phyloP scores from a whole-genome alignment of 2,888 invertebrate genomes.

The Polylopha cassiicola region DNA sequence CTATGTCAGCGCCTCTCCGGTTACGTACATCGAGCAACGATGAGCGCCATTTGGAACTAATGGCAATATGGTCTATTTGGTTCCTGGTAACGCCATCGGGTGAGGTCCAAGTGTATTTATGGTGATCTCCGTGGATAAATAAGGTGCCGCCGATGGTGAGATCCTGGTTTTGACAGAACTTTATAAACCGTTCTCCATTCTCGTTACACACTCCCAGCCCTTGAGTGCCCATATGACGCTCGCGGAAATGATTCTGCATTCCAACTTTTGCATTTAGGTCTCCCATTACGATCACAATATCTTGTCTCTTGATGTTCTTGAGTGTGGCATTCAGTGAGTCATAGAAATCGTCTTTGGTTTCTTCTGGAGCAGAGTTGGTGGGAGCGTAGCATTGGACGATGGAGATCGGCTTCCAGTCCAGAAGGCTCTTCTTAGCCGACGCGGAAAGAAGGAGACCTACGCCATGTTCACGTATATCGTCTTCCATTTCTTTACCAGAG shows the following conservation, averaged over 20 bases:
- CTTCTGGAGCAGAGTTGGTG: conserved; percentile 11
- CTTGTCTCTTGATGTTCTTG: not conserved
- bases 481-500: conserved; percentile 7
- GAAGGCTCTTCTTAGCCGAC: conserved; percentile 2
- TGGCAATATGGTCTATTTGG: conserved; percentile 1
- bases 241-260: not conserved
- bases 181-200: not conserved
- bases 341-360: not conserved
- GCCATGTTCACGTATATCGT: conserved; percentile 13
- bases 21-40: conserved; percentile 18
- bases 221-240: not conserved
- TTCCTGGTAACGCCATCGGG: not conserved
- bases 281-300: not conserved
- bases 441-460: conserved; percentile 13
- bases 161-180: not conserved
- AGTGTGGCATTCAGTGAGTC: not conserved
- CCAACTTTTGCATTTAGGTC: conserved; percentile 2
- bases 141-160: not conserved
- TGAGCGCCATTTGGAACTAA: conserved; percentile 8
- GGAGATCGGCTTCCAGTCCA: conserved; percentile 1
- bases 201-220: not conserved
- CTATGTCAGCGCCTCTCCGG: conserved; percentile 15
- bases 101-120: conserved; percentile 1
- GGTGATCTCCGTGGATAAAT: not conserved
- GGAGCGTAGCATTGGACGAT: conserved; percentile 16